These are phyloP conservation scores for Actinia tenebrosa DNA, from an alignment of 64 coral and sea anemone species.

Conservation along the genomic window DNA sequence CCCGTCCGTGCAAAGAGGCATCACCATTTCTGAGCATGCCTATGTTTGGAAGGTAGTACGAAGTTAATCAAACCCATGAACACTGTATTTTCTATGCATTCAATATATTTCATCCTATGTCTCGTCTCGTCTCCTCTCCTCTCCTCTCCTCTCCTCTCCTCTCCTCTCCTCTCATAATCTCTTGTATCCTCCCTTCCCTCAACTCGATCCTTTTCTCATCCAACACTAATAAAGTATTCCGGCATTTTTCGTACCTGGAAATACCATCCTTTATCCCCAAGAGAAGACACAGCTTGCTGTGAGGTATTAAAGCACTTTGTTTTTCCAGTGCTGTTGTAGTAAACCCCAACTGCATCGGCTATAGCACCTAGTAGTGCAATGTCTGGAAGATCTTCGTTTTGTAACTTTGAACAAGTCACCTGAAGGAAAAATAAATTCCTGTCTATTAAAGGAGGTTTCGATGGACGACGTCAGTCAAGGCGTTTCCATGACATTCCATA, in stretches of 20 bases:
- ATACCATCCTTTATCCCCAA: slow-evolving; percentile 95
- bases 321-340: slow-evolving; percentile 82
- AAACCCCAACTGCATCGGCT: slow-evolving; percentile 70
- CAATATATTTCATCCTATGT: too few relatives aligned
- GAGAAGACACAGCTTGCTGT: slow-evolving; percentile 82
- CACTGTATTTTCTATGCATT: too few relatives aligned
- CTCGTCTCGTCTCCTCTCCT: too few relatives aligned
- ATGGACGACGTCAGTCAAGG: too few relatives aligned
- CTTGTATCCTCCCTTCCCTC: too few relatives aligned
- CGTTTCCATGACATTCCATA: too few relatives aligned
- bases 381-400: slow-evolving; percentile 55
- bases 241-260: slow-evolving; percentile 72
- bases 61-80: too few relatives aligned
- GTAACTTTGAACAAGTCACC: slow-evolving; percentile 69
- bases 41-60: background rate
- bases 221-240: too few relatives aligned
- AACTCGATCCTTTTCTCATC: too few relatives aligned
- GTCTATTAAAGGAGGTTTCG: too few relatives aligned
- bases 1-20: slow-evolving; percentile 93
- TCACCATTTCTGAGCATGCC: slow-evolving; percentile 98
- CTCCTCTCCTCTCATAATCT: too few relatives aligned
- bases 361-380: slow-evolving; percentile 58
- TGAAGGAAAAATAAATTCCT: background rate
- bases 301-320: slow-evolving; percentile 86
- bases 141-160: too few relatives aligned